Evolutionary conservation across 2,888 invertebrate genomes (phyloP), one percentile per base, ranked within the genome.

Genomic region (Ophion obscuratus): DNA sequence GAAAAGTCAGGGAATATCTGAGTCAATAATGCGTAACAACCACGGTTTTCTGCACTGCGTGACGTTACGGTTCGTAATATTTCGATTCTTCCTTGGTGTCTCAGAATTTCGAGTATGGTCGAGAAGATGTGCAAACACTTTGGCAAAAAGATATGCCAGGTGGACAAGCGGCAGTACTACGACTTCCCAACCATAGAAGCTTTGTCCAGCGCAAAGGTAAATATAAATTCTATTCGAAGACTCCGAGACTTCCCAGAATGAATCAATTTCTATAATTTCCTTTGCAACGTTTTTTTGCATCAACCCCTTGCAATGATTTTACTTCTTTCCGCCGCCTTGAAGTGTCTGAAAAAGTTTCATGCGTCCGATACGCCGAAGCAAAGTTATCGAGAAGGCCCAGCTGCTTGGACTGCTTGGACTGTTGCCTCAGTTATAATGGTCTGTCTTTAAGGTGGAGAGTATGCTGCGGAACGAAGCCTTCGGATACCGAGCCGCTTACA

Each of bases 401-500:
- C 40, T 40, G 40, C 40, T 40, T 5, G 9, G 40, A 40, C 40
- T 24, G 24, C 24, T 24, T 2, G 5, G 1, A 6, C 17, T 53
- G 53, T 53, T 53, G 5, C 44, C 11, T 20, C 27, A 10, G 53
- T 6, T 9, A 14, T 17, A 20, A 68, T 9, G 11, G 47, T 20
- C 7, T 47, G 24, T 14, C 11, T 31, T 6, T 24, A 93, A 96
- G 92, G 96, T 99, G 2, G 98, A 98, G 94, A 91, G 95, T 7
- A 95, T 96, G 88, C 94, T 99, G 84, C 95, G 97, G 82, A 94
- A 96, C 40, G 96, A 97, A 84, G 97, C 97, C 79, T 98, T 98
- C 94, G 98, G 98, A 0, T 98, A 99, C 94, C 95, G 99, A 88
- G 97, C 99, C 0, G 97, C 97, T 91, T 99, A 97, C 90, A 98